Conservation (phyloP, 2,113 vertebrate species). For the Alethe castanea region DNA sequence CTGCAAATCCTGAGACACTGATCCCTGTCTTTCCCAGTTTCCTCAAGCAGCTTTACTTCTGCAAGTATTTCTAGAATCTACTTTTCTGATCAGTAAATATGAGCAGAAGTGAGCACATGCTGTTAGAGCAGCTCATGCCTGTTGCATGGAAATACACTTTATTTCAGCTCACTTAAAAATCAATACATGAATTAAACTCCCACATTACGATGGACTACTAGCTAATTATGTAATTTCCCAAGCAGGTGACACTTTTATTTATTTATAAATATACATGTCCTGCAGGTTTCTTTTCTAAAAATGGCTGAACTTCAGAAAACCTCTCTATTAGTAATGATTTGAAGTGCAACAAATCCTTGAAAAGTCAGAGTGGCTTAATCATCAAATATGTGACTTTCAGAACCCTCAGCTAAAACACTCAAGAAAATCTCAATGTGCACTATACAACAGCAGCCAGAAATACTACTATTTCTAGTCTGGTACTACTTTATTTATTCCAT, state of each 20-base stretch:
- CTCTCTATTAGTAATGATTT: neutral
- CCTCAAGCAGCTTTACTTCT: neutral
- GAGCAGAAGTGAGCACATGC: neutral
- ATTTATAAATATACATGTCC: neutral
- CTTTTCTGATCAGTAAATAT: neutral
- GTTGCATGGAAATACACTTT: neutral
- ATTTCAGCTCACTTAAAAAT: neutral
- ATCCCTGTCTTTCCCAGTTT: neutral
- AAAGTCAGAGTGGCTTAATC: neutral
- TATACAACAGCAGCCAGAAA: neutral
- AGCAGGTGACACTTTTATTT: neutral
- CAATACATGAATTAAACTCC: neutral
- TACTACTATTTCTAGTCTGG: neutral
- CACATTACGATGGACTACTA: neutral
- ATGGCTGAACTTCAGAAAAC: neutral
- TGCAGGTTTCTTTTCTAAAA: neutral
- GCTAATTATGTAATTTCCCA: neutral
- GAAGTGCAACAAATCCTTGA: neutral
- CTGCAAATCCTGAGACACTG: neutral
- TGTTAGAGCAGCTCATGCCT: neutral
- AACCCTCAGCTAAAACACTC: neutral
- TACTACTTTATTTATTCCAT: neutral
- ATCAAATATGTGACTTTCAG: neutral
- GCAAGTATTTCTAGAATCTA: neutral
- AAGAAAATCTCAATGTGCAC: neutral